Base-by-base conservation (phyloP, 2,797 vertebrate species). In the Erethizon dorsatum region DNA sequence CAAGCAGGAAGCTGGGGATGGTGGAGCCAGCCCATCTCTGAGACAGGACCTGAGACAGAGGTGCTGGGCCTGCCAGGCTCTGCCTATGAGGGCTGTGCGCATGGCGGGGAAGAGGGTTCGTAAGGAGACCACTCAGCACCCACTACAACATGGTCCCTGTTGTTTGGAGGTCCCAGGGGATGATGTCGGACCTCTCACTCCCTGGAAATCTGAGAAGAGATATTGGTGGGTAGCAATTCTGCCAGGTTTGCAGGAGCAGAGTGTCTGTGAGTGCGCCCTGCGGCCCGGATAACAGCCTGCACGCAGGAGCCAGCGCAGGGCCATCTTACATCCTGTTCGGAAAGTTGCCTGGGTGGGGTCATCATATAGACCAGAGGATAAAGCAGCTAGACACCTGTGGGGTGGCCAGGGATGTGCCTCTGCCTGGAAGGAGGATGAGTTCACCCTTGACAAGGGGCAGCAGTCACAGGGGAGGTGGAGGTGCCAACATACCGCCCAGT, bases 251-350 rank as follows among this genome's bases (percentile, higher is more conserved):
- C 2, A 15, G 8, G 41, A 78, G 57, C 71, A 6, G 8, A 47
- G 20, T 3, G 17, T 14, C 12, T 26, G 20, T 1, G 14, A 18
- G 33, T 28, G 7, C 7, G 11, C 31, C 22, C 20, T 45, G 24
- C 45, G 9, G 20, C 31, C 7, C 2, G 5, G 28, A 37, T 1
- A 4, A 7, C 14, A 10, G 7, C 31, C 14, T 6, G 3, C 73
- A 63, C 10, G 1, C 14, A 50, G 22, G 33, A 78, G 57, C 57
- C 45, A 50, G 87, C 13, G 9, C n/a, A 59, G 22, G 79, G 79
- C 54, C 54, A 28, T 5, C 22, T 15, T 41, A 41, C 11, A 52
- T 59, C 79, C 79, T 15, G n/a, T 59, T 7, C 13, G 41, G 56
- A 50, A 59, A 41, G 28, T n/a, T 41, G 26, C 22, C 57, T 63